A percentile compares a stretch with the other conserved stretches of the same genome.
Evolutionary conservation across 2,113 vertebrate genomes (phyloP).

Genomic region (Tyto alba): DNA sequence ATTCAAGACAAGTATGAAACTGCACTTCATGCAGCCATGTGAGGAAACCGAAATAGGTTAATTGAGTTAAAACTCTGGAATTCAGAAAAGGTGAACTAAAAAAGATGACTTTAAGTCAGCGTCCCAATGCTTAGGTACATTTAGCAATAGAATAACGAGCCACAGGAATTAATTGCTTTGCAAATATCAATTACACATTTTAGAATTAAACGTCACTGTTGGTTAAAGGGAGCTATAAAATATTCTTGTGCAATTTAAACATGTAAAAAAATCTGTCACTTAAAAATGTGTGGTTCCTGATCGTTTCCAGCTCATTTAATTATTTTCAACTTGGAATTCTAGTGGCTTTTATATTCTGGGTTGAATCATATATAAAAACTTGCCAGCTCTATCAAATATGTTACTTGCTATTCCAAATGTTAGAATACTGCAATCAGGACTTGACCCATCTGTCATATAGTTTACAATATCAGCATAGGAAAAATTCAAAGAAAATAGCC

Average conservation of each 20-base stretch:
- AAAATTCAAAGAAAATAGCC: conserved; percentile 76
- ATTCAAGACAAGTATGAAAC: background rate
- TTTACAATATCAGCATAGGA: conserved; percentile 77
- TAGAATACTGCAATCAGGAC: conserved; percentile 82
- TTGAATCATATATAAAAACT: conserved; percentile 85
- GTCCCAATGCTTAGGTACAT: conserved; percentile 10
- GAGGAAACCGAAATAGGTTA: background rate
- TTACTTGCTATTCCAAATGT: conserved; percentile 86
- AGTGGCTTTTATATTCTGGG: conserved; percentile 83
- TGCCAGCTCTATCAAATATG: conserved; percentile 88
- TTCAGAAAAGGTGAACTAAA: conserved; percentile 25
- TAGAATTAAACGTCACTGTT: conserved; percentile 67
- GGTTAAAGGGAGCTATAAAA: conserved; percentile 75
- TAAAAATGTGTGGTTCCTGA: conserved; percentile 81
- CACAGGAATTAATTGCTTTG: conserved; percentile 66
- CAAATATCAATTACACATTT: conserved; percentile 71
- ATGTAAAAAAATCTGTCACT: conserved; percentile 83
- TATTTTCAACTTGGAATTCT: conserved; percentile 84
- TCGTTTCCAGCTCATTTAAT: conserved; percentile 86
- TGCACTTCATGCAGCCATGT: background rate
- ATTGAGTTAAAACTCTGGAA: conserved; percentile 13
- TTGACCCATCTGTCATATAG: conserved; percentile 88
- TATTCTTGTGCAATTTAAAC: conserved; percentile 84
- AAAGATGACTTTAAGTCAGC: background rate
- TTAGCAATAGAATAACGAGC: conserved; percentile 47